Conservation (phyloP, 2,797 vertebrate species). For the Etheostoma nigrum region DNA sequence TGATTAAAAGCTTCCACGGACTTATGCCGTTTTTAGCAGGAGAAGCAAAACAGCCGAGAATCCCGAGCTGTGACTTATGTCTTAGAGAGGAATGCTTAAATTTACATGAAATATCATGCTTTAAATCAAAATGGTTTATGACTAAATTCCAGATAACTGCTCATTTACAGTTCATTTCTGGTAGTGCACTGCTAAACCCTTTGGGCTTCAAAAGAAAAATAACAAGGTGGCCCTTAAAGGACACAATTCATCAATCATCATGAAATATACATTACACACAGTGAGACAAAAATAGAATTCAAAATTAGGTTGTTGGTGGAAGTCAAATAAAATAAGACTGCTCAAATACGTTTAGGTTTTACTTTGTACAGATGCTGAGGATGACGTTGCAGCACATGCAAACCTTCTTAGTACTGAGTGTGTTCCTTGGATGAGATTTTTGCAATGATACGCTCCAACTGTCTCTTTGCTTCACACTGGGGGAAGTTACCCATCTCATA, state of each 20-base stretch:
- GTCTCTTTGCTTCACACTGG: slow-evolving; percentile 97
- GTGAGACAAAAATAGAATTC: slow-evolving; percentile 51
- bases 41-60: slow-evolving; percentile 37
- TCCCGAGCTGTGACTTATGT: slow-evolving; percentile 85
- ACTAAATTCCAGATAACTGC: slow-evolving; percentile 61
- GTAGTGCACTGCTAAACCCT: slow-evolving; percentile 9
- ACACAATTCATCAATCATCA: slow-evolving; percentile 19
- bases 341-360: slow-evolving; percentile 76
- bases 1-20: slow-evolving; percentile 32
- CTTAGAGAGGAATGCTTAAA: slow-evolving; percentile 94
- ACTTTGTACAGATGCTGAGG: slow-evolving; percentile 47
- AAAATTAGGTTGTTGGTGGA: slow-evolving; percentile 40
- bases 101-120: slow-evolving; percentile 91
- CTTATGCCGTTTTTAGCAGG: slow-evolving; percentile 25
- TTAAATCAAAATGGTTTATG: slow-evolving; percentile 85
- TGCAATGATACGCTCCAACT: slow-evolving; percentile 96
- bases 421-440: slow-evolving; percentile 98
- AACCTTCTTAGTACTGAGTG: slow-evolving; percentile 91
- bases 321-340: slow-evolving; percentile 69
- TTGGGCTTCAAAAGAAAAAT: slow-evolving; percentile 31
- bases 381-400: slow-evolving; percentile 49
- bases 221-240: slow-evolving; percentile 2
- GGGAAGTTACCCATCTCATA: slow-evolving; percentile 99
- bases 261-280: slow-evolving; percentile 54
- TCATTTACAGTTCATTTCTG: slow-evolving; percentile 49